phyloP scores from a whole-genome alignment of 2,113 vertebrate species.

The Emydura subglobosa region DNA sequence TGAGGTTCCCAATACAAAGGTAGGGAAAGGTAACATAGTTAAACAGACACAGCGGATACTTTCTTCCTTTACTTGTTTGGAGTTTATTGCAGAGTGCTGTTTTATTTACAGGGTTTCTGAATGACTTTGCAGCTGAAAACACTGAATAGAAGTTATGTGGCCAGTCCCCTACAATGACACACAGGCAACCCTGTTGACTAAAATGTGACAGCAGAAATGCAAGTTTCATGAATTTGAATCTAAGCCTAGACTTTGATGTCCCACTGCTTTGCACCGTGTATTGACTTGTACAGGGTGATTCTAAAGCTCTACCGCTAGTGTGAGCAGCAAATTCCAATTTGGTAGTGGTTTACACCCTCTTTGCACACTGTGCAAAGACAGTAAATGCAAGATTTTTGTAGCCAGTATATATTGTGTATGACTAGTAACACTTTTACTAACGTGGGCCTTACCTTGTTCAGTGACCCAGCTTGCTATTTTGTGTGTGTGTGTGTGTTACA shows the following conservation, averaged over 20 bases:
- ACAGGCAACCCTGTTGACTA: not conserved
- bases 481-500: not conserved
- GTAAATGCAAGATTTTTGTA: not conserved
- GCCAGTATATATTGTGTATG: not conserved
- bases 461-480: not conserved
- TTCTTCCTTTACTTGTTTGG: not conserved
- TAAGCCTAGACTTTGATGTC: not conserved
- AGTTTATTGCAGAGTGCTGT: not conserved
- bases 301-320: not conserved
- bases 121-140: not conserved
- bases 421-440: not conserved
- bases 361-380: not conserved
- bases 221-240: not conserved
- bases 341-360: not conserved
- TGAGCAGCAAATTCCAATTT: not conserved
- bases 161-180: not conserved
- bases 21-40: not conserved
- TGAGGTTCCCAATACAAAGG: accelerated
- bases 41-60: not conserved
- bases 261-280: not conserved
- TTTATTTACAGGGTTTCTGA: not conserved
- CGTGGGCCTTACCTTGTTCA: not conserved
- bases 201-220: not conserved
- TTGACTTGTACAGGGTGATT: not conserved
- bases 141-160: not conserved